Evolutionary conservation across 2,888 invertebrate species (phyloP), one percentile per base, ranked within the genome.

Genomic region (Brachyptera putata): DNA sequence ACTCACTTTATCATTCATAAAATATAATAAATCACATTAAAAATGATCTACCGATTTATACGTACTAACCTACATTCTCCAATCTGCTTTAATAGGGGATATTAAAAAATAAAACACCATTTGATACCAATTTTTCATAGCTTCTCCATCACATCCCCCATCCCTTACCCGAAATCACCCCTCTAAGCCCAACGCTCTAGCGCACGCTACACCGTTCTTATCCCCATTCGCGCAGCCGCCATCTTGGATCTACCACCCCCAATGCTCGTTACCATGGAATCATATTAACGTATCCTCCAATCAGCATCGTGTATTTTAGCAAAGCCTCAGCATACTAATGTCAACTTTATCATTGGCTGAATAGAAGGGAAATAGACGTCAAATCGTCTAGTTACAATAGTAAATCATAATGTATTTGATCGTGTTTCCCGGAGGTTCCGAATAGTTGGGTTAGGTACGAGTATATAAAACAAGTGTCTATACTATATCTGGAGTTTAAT

Each of bases 401-500:
- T 30, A 53, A 53, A 53, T 53, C 53, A 53, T 53, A 53, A 16
- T 21, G 53, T 30, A 14, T 21, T 18, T 36, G 53, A 34, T 34
- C 34, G 34, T 36, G 53, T 53, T 53, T 53, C 53, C 11, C 53
- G 53, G 53, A 13, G 21, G 53, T 53, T 36, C 53, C 53, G 53
- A 34, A 13, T 53, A 50, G 50, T 50, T 34, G 50, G 50, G 30
- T 30, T 30, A 21, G 53, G 36, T 21, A 53, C 36, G 26, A 18
- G 57, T 37, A 22, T 48, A 63, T 58, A 63, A 63, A 61, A 61
- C 36, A 53, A 53, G 53, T 36, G 53, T 21, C 36, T 63, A 55
- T 61, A 61, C 43, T 61, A 61, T 63, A 61, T 63, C 63, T 61
- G 63, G 21, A 57, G 64, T 77, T 77, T 81, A 81, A 81, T 80